phyloP scores from a whole-genome alignment of 2,797 vertebrate species.

The Leptodactylus fallax region DNA sequence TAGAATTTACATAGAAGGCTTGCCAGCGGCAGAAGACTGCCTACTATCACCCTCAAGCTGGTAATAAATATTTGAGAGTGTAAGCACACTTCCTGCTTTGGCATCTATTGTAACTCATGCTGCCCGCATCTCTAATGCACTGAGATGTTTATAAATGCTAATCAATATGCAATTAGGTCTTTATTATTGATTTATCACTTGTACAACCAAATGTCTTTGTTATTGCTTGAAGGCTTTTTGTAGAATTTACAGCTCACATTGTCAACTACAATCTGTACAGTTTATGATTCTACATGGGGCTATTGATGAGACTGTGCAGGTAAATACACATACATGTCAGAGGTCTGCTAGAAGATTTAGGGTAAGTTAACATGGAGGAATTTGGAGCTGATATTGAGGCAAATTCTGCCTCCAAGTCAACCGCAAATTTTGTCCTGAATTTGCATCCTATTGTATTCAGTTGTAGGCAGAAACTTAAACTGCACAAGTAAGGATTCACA shows the following conservation, averaged over 20 bases:
- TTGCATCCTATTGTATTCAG: too few relatives aligned
- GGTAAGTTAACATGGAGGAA: too few relatives aligned
- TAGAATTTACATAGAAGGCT: constrained; percentile 20
- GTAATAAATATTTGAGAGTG: constrained; percentile 47
- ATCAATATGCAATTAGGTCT: constrained; percentile 45
- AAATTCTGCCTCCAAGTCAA: too few relatives aligned
- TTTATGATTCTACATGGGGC: not conserved
- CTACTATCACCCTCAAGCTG: constrained; percentile 39
- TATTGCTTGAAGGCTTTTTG: constrained; percentile 2
- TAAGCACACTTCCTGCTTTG: constrained; percentile 1
- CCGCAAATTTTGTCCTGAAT: too few relatives aligned
- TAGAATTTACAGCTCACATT: not conserved
- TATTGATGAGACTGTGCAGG: not conserved
- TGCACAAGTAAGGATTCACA: too few relatives aligned
- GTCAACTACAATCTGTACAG: not conserved
- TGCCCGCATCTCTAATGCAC: constrained; percentile 25
- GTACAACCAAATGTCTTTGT: constrained; percentile 16
- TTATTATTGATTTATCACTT: constrained; percentile 39
- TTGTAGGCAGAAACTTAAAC: too few relatives aligned
- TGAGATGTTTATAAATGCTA: constrained; percentile 13
- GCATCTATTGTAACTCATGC: not conserved
- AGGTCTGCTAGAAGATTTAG: not conserved
- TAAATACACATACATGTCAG: not conserved
- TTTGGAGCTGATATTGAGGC: too few relatives aligned
- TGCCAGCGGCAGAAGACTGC: constrained; percentile 26